Evolutionary conservation across 1,140 invertebrate genomes (phyloP).

Genomic region (Apis cerana): DNA sequence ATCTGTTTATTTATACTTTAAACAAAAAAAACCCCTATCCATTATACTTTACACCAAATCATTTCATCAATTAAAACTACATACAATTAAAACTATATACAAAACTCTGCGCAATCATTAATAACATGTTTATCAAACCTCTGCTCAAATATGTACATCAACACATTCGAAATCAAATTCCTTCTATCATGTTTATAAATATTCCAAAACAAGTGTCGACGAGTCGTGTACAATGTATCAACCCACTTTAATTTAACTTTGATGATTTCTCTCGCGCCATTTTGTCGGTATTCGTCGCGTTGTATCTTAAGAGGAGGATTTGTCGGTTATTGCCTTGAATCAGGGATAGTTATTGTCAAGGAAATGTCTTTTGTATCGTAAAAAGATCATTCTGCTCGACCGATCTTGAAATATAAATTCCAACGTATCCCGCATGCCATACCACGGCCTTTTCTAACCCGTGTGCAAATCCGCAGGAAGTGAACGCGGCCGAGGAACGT

Average conservation of each 20-base stretch:
- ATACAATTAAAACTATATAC: neutral
- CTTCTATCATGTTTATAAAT: constrained; percentile 5
- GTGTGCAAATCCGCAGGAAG: constrained; percentile 33
- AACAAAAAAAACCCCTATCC: no score
- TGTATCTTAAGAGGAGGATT: neutral
- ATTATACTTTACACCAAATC: neutral
- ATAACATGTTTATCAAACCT: neutral
- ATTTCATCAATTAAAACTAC: no score
- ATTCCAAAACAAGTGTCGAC: constrained; percentile 13
- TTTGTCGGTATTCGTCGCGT: neutral
- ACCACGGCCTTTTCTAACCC: constrained; percentile 1
- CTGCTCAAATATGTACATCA: neutral
- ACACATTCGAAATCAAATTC: neutral
- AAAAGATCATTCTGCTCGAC: constrained; percentile 3
- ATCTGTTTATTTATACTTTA: no score
- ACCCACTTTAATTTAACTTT: neutral
- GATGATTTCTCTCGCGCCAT: neutral
- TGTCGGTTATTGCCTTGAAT: neutral
- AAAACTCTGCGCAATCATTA: neutral
- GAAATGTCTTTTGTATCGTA: constrained; percentile 3
- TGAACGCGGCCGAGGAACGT: constrained; percentile 1
- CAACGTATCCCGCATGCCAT: constrained; percentile 1
- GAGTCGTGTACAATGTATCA: constrained; percentile 3
- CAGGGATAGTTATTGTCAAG: neutral
- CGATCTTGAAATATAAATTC: constrained; percentile 36